Percentiles rank a stretch among this genome's conserved stretches.
Conservation (phyloP, 92 coral and sea anemone species). For the Galaxea fascicularis region DNA sequence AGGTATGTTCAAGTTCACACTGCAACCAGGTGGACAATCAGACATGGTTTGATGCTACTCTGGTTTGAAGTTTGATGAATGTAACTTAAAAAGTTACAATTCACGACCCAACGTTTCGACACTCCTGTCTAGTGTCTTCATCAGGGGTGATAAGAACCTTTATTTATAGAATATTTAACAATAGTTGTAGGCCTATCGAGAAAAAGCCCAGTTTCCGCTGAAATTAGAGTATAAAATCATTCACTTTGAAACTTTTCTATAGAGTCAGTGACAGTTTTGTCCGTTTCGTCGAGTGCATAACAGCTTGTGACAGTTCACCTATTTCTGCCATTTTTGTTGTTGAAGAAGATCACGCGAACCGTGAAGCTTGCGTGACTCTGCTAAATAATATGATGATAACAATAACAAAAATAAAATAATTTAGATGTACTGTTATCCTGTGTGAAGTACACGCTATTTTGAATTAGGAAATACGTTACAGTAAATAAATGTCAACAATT, state of each 20-base stretch:
- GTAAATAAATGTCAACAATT: constrained; percentile 7
- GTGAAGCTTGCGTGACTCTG: constrained; percentile 7
- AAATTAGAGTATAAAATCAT: constrained; percentile 6
- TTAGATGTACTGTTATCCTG: constrained; percentile 2
- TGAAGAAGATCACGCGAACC: constrained; percentile 8
- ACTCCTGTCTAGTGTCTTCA: too few relatives aligned
- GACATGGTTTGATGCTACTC: too few relatives aligned
- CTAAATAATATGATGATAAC: not conserved
- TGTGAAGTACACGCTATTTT: constrained; percentile 8
- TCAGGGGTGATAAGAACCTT: too few relatives aligned
- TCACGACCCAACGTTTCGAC: too few relatives aligned
- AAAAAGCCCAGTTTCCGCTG: constrained; percentile 8
- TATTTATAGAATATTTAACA: not conserved
- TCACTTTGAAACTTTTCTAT: constrained; percentile 6
- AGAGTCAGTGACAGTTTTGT: not conserved
- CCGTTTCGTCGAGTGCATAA: not conserved
- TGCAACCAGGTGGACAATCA: too few relatives aligned
- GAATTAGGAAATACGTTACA: not conserved
- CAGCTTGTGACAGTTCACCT: constrained; percentile 5
- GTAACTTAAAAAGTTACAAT: too few relatives aligned
- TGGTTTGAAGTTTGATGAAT: too few relatives aligned
- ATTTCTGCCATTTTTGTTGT: constrained; percentile 2
- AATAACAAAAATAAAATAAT: constrained; percentile 1
- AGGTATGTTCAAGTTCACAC: too few relatives aligned
- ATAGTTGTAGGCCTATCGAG: constrained; percentile 4